Base-by-base conservation (phyloP, 2,797 vertebrate species). In the Eidolon dupreanum region DNA sequence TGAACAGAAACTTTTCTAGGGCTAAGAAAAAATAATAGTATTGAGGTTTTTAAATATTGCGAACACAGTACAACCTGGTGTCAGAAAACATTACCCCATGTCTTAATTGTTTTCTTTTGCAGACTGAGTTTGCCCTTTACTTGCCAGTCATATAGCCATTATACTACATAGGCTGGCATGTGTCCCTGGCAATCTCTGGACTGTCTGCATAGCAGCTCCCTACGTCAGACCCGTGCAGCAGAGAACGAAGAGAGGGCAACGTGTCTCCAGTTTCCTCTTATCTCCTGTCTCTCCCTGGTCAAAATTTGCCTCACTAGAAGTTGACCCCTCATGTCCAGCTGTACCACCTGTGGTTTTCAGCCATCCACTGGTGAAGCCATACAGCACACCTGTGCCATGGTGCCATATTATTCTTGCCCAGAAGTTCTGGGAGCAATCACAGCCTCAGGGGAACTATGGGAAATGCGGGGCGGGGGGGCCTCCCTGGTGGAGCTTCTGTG, bases 351-450 rank as follows among this genome's bases (percentile, higher is more conserved):
- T 74, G 41, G 38, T 15, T 28, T 24, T 51, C 2, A 9, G 41
- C 61, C 2, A 3, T 13, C 9, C 19, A 3, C 38, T 1, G 4
- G 4, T 33, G 43, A 86, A 28, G 20, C 10, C 38, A n/a, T 0
- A 15, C 46, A 46, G 46, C 46, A 46, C 46, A 46, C 6, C 46
- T 46, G 46, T 46, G 46, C 46, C 46, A 16, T 49, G 49, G 49
- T 49, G 49, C 49, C 49, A 49, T 4, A 16, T 49, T 49, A 49
- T 49, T 49, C 49, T 49, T 49, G 4, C 15, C 49, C 49, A 49
- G 49, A 49, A 28, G 4, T 13, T 17, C 3, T 15, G 1, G 15
- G 4, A 73, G 33, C 46, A 77, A 38, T 9, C 66, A 36, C 3
- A 81, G n/a, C 20, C 41, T 22, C n/a, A 1, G 16, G 26, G 31